Conservation (phyloP, 2,797 vertebrate genomes). For the Dromococcyx pavoninus region DNA sequence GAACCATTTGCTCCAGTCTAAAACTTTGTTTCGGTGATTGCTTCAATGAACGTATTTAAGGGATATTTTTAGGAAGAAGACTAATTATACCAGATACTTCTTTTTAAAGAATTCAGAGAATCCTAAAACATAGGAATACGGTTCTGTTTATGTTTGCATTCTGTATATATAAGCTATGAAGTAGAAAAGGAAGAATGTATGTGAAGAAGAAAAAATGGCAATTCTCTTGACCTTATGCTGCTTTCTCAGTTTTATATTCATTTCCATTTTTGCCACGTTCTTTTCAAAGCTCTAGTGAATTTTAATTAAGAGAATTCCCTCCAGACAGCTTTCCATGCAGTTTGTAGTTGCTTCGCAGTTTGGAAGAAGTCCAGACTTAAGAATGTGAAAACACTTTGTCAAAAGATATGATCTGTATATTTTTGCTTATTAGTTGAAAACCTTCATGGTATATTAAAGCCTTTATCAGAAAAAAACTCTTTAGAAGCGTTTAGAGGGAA, state of each 20-base stretch:
- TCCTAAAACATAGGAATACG: background rate
- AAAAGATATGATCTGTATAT: background rate
- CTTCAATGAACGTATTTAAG: background rate
- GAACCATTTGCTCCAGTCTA: background rate
- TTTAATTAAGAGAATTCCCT: constrained; percentile 12
- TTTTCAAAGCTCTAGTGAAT: constrained; percentile 8
- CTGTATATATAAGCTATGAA: background rate
- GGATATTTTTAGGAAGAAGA: background rate
- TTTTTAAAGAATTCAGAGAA: background rate
- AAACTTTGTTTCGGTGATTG: background rate
- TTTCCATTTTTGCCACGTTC: constrained; percentile 13
- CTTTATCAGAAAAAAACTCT: background rate
- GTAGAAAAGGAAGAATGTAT: background rate
- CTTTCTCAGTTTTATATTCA: constrained; percentile 16
- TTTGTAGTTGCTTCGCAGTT: background rate
- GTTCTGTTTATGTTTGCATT: background rate
- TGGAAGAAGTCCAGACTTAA: constrained; percentile 8
- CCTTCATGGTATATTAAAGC: constrained; percentile 20
- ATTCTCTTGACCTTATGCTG: background rate
- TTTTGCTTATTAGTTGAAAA: constrained; percentile 20
- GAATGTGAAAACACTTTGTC: constrained; percentile 21
- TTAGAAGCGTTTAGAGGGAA: constrained; percentile 23
- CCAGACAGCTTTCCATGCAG: background rate
- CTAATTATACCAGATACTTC: background rate
- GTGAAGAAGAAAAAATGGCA: background rate